These are phyloP conservation scores for Triplophysa yarkandensis DNA, from an alignment of 2,797 vertebrate genomes.

Conservation along the genomic window DNA sequence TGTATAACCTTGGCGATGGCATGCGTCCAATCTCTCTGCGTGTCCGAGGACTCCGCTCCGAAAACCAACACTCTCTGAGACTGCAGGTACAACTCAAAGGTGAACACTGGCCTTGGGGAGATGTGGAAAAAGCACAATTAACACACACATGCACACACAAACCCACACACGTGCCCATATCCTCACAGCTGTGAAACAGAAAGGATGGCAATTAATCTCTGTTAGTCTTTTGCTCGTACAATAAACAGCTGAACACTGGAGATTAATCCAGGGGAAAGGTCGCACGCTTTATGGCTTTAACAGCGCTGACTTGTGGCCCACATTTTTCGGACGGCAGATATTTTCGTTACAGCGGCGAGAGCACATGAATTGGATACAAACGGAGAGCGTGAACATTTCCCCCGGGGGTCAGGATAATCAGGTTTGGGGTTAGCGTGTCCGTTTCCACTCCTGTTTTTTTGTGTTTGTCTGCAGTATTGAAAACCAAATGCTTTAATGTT, in stretches of 20 bases:
- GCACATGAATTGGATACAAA: background rate
- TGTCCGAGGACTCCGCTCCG: slow-evolving; percentile 83
- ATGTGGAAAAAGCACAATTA: slow-evolving; percentile 49
- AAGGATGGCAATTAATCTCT: slow-evolving; percentile 72
- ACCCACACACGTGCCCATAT: slow-evolving; percentile 31
- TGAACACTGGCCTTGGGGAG: slow-evolving; percentile 81
- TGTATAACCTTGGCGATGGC: slow-evolving; percentile 88
- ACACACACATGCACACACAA: slow-evolving; percentile 49
- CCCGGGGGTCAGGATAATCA: slow-evolving; percentile 13
- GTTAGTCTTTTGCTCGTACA: slow-evolving; percentile 63
- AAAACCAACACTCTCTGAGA: slow-evolving; percentile 86
- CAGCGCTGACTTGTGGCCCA: slow-evolving; percentile 31
- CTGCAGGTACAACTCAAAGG: slow-evolving; percentile 90
- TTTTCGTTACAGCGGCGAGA: slow-evolving; percentile 23
- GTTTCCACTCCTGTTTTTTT: background rate
- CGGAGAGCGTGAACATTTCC: slow-evolving; percentile 6
- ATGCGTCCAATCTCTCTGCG: slow-evolving; percentile 88
- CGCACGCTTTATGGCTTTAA: slow-evolving; percentile 44
- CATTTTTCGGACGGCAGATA: slow-evolving; percentile 28
- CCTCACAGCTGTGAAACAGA: slow-evolving; percentile 44
- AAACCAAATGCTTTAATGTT: slow-evolving; percentile 21
- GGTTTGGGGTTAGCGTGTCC: slow-evolving; percentile 13
- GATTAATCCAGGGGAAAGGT: slow-evolving; percentile 51
- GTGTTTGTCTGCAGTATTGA: background rate
- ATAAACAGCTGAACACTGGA: slow-evolving; percentile 49